These are phyloP conservation scores for Parapristionchus giblindavisi DNA, from an alignment of 2,888 invertebrate genomes.

Conservation along the genomic window DNA sequence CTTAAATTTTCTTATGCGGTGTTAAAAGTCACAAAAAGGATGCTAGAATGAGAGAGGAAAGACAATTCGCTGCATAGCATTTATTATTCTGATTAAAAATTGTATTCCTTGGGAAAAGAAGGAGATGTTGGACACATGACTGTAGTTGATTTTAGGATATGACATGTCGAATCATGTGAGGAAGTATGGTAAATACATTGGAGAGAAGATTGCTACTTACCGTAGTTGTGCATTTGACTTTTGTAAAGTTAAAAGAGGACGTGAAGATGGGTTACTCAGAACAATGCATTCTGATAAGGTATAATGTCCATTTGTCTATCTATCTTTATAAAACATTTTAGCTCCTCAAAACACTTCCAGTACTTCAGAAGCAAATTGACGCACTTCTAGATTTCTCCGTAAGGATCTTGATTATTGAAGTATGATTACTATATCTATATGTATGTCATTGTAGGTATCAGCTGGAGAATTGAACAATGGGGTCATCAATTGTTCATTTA, in stretches of 20 bases:
- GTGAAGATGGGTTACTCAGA: slow-evolving; percentile 93
- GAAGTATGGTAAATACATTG: slow-evolving; percentile 97
- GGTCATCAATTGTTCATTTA: slow-evolving; percentile 98
- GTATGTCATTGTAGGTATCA: slow-evolving; percentile 69
- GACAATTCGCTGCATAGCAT: no score
- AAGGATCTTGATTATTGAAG: neutral
- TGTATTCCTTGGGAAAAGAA: neutral
- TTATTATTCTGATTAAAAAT: no score
- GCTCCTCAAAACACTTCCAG: slow-evolving; percentile 92
- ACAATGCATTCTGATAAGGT: slow-evolving; percentile 95
- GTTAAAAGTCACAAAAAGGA: no score
- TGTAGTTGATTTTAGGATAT: slow-evolving; percentile 79
- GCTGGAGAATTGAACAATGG: slow-evolving; percentile 96
- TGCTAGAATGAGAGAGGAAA: no score
- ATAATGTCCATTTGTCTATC: slow-evolving; percentile 17
- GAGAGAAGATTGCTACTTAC: slow-evolving; percentile 98
- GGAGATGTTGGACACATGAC: neutral
- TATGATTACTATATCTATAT: neutral
- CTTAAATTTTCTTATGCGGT: no score
- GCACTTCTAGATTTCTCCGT: slow-evolving; percentile 92
- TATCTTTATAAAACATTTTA: slow-evolving; percentile 52
- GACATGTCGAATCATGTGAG: slow-evolving; percentile 99
- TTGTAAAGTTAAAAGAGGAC: slow-evolving; percentile 97
- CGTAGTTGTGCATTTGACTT: slow-evolving; percentile 98
- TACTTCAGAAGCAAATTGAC: slow-evolving; percentile 93